Base-by-base conservation (phyloP, 92 coral and sea anemone species). In the Epizoanthus ramosus region DNA sequence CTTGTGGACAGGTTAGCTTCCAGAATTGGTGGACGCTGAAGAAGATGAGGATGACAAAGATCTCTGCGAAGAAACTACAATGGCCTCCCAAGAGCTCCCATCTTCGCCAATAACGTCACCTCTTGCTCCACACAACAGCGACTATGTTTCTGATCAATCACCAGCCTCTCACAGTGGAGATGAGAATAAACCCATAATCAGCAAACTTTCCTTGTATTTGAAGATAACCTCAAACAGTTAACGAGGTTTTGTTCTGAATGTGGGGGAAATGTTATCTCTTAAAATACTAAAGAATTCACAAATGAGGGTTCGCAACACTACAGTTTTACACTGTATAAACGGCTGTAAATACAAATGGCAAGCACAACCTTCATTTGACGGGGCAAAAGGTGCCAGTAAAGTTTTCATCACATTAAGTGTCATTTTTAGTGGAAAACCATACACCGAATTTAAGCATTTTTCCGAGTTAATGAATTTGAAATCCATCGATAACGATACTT, bases 321-420 rank as follows among this genome's bases (percentile, higher is more conserved):
- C 70, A n/a, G 56, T 3, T 3, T 31, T 63, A 7, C 22, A 5
- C 45, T 67, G 85, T 22, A 28, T 58, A 53, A 86, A 63, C 71
- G 85, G 81, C 41, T 79, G 74, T 72, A 70, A 37, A 25, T 79
- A 52, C 45, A 85, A 66, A 10, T 75, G 83, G 83, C 79, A 74
- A 72, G 15, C 88, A 61, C 88, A 75, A 57, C 69, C 87, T 43
- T 73, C 79, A 73, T 9, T 73, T 43, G 61, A 41, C 24, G 85
- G 60, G 77, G 25, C 53, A 58, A 81, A n/a, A n/a, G 45, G 45
- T 41, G 69, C 71, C 64, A 76, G 69, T 18, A 71, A 72, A 25
- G 61, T 83, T n/a, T 41, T 39, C 43, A 23, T 81, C 53, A 47
- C 79, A n/a, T 53, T 79, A 6, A 77, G 75, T 56, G 21, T 83